Conservation (phyloP, 1,140 invertebrate species). For the Hetaerina americana region DNA sequence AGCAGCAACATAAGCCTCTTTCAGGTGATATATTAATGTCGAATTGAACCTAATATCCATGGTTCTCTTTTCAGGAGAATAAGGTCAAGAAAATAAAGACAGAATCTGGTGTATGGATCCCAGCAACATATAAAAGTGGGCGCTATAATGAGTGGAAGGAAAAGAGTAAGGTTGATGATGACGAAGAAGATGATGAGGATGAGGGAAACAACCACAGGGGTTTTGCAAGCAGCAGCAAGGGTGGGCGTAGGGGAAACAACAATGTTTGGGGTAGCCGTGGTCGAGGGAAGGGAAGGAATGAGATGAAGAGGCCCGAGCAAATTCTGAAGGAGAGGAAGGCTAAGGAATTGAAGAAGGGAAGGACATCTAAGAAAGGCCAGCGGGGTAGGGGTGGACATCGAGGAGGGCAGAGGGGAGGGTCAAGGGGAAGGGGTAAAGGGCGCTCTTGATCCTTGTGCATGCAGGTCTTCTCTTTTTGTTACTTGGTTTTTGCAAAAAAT, state of each 20-base stretch:
- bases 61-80: conserved; percentile 30
- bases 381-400: no score
- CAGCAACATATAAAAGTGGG: conserved; percentile 85
- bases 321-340: neutral
- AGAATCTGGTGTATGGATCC: conserved; percentile 87
- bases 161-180: conserved; percentile 55
- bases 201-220: conserved; percentile 21
- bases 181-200: conserved; percentile 41
- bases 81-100: conserved; percentile 76
- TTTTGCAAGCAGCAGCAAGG: neutral
- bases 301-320: neutral
- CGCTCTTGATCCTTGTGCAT: no score
- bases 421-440: neutral
- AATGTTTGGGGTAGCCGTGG: no score
- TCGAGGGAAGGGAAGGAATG: neutral
- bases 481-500: no score
- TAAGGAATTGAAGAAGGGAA: neutral
- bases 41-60: no score
- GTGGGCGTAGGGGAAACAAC: no score
- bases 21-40: no score
- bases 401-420: neutral
- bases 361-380: no score
- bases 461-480: no score
- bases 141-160: conserved; percentile 80
- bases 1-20: no score